Base-by-base conservation (phyloP, 2,888 invertebrate genomes). In the Hydraecia micacea region DNA sequence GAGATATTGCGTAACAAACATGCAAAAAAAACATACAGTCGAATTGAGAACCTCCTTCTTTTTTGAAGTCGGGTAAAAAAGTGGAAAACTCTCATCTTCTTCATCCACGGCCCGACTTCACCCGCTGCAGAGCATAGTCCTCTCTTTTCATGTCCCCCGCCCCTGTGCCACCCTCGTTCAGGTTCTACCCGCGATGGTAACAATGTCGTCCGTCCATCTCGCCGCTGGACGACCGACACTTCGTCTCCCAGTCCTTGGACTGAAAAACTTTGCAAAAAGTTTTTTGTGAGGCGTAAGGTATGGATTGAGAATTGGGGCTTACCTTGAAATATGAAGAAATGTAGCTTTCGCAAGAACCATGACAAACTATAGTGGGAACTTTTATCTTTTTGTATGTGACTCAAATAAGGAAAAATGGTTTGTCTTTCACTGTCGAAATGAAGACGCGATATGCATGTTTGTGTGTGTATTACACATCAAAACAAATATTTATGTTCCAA, bases 401-500 rank as follows among this genome's bases (percentile, higher is more conserved):
- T 60, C 68, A 65, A 70, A 75, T 73, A 69, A 69, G 72, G 75
- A 84, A 63, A 83, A 72, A 42, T 52, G n/a, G 42, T 46, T 76
- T n/a, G 6, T 28, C 63, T 28, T 55, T 25, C 15, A 58, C 42
- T 36, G 65, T 66, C 62, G n/a, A 73, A 80, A 76, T 49, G 2
- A 9, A 75, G 18, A n/a, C 28, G 5, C 84, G 84, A 83, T 80
- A 83, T 42, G 80, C 84, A 8, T 73, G 65, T 58, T 36, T 28
- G 58, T 84, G 21, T 60, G n/a, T 28, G 0, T 46, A 58, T 82
- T 68, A 8, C 79, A 60, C 74, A 63, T 42, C 21, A n/a, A 71
- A 69, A 55, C 60, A 67, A 71, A 69, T 39, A 32, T n/a, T 42
- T 11, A 25, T 21, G 42, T 18, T 60, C 32, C 68, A 11, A 66